phyloP scores from a whole-genome alignment of 1,140 invertebrate species.

The Drosophila repletoides region DNA sequence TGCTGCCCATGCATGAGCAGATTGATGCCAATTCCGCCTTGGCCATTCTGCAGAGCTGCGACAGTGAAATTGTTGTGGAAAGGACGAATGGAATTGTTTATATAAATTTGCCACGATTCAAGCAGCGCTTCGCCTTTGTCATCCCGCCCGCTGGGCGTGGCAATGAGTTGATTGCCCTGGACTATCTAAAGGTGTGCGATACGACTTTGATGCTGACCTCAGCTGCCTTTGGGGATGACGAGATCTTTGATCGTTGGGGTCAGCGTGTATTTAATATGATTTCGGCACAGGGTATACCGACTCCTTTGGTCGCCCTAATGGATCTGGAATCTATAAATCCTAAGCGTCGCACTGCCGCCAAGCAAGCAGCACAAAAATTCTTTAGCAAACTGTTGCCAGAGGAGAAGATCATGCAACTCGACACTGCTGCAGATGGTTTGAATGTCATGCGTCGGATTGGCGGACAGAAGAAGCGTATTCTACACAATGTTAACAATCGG shows the following conservation, averaged over 20 bases:
- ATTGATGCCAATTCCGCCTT: constrained; percentile 86
- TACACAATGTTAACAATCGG: constrained; percentile 90
- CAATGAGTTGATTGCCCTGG: constrained; percentile 90
- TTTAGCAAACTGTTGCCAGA: constrained; percentile 91
- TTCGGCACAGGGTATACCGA: constrained; percentile 92
- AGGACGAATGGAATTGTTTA: constrained; percentile 87
- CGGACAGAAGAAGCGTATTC: constrained; percentile 89
- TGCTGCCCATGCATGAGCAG: constrained; percentile 88
- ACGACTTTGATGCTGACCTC: constrained; percentile 90
- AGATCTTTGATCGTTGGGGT: constrained; percentile 89
- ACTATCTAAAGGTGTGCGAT: constrained; percentile 93
- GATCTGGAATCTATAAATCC: constrained; percentile 88
- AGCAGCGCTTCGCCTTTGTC: constrained; percentile 92
- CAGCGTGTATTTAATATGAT: constrained; percentile 88
- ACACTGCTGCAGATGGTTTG: constrained; percentile 89
- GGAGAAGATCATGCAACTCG: constrained; percentile 90
- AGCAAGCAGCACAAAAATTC: constrained; percentile 89
- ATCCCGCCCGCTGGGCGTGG: constrained; percentile 86
- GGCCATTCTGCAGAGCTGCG: constrained; percentile 87
- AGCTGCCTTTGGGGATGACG: constrained; percentile 83
- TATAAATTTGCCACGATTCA: constrained; percentile 90
- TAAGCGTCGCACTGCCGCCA: constrained; percentile 89
- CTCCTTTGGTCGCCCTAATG: constrained; percentile 89
- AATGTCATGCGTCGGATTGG: constrained; percentile 91
- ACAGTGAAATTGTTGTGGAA: constrained; percentile 86